Percentiles rank a stretch among this genome's conserved stretches.
Conservation (phyloP, 2,888 invertebrate genomes). For the Lasioglossum pauxillum region DNA sequence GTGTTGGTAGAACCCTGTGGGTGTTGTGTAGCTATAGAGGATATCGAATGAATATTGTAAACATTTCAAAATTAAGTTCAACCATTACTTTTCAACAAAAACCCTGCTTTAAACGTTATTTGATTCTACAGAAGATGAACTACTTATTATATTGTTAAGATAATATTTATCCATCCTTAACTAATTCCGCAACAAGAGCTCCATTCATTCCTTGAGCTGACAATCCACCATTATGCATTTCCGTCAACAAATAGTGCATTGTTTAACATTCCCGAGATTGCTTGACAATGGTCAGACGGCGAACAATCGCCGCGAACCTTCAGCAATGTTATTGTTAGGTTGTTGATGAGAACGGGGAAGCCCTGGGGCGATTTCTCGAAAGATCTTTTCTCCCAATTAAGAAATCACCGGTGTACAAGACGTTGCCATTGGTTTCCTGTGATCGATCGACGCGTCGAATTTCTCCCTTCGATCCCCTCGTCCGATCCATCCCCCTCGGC, state of each 20-base stretch:
- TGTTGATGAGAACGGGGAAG: constrained; percentile 48
- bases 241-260: constrained; percentile 24
- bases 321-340: constrained; percentile 17
- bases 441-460: constrained; percentile 46
- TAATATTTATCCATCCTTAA: background rate
- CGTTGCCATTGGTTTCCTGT: constrained; percentile 45
- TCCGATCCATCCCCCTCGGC: background rate
- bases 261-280: constrained; percentile 42
- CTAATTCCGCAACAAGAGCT: background rate
- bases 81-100: background rate
- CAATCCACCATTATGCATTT: background rate
- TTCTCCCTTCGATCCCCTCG: background rate
- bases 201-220: background rate
- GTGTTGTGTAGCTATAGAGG: no score
- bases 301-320: constrained; percentile 31
- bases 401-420: constrained; percentile 64
- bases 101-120: background rate
- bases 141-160: background rate
- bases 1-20: background rate
- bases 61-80: background rate
- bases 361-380: constrained; percentile 37
- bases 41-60: background rate
- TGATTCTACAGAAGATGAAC: background rate
- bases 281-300: constrained; percentile 17
- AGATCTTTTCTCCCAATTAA: constrained; percentile 64